phyloP scores from a whole-genome alignment of 2,113 vertebrate genomes.

The Chelonoidis abingdonii region DNA sequence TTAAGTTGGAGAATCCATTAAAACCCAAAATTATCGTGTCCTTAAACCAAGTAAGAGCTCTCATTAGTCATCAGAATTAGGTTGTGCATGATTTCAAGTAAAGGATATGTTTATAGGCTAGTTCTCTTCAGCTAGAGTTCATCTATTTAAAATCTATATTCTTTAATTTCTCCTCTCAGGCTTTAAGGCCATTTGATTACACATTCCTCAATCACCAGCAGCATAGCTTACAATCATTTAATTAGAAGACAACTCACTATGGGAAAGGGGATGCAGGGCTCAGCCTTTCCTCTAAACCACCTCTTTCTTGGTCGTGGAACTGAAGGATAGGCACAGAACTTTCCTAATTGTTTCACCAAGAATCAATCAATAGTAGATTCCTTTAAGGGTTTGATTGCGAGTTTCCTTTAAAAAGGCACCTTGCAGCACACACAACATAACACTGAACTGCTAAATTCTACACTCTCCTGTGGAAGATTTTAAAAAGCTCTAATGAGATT shows the following conservation, averaged over 20 bases:
- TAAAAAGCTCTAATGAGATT: no score
- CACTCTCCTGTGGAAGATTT: background rate
- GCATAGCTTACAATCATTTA: constrained; percentile 16
- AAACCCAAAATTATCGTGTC: background rate
- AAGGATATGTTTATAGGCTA: background rate
- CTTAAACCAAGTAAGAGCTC: background rate
- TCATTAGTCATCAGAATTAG: background rate
- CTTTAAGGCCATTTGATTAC: background rate
- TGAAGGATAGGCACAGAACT: background rate
- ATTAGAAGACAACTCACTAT: background rate
- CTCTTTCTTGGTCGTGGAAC: background rate
- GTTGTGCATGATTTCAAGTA: background rate
- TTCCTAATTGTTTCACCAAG: background rate
- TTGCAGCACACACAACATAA: background rate
- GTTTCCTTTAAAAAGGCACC: background rate
- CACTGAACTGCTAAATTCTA: background rate
- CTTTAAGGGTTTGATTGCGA: background rate
- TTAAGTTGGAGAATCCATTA: background rate
- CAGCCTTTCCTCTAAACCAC: background rate
- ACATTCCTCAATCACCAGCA: constrained; percentile 44
- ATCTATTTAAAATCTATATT: background rate
- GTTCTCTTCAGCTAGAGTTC: background rate
- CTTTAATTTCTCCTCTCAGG: background rate
- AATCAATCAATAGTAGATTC: background rate
- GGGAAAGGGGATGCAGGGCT: background rate